These are phyloP conservation scores for Tragulus kanchil DNA, from an alignment of 2,113 vertebrate species.

Conservation along the genomic window DNA sequence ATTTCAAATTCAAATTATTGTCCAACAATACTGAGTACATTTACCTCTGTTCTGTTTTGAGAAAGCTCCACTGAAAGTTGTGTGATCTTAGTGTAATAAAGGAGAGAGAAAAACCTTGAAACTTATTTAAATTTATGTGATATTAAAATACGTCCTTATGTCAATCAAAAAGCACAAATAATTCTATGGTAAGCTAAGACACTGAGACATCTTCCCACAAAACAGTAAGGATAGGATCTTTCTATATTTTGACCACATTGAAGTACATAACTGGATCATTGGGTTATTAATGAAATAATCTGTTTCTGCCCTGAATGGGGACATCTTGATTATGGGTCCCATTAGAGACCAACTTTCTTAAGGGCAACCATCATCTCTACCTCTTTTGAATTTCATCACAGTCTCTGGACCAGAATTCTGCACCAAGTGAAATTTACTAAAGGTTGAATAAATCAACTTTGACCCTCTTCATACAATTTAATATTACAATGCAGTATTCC, in stretches of 20 bases:
- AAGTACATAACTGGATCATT: neutral
- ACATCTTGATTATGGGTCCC: neutral
- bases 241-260: neutral
- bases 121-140: too few species aligned
- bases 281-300: neutral
- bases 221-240: neutral
- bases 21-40: neutral
- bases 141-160: slow-evolving; percentile 1
- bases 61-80: slow-evolving; percentile 29
- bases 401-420: neutral
- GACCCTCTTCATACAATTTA: neutral
- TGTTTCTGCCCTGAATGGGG: neutral
- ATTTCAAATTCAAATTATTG: slow-evolving; percentile 59
- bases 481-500: neutral
- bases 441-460: neutral
- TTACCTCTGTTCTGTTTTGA: neutral
- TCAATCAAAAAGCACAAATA: neutral
- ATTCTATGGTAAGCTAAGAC: neutral
- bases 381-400: neutral
- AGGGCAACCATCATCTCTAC: neutral
- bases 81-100: slow-evolving; percentile 40
- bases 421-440: neutral
- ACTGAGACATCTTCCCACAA: neutral
- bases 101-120: slow-evolving; percentile 46
- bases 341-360: neutral